Evolutionary conservation across 2,113 vertebrate species (phyloP), one percentile per base, ranked within the genome.

Genomic region (Rhinichthys klamathensis): DNA sequence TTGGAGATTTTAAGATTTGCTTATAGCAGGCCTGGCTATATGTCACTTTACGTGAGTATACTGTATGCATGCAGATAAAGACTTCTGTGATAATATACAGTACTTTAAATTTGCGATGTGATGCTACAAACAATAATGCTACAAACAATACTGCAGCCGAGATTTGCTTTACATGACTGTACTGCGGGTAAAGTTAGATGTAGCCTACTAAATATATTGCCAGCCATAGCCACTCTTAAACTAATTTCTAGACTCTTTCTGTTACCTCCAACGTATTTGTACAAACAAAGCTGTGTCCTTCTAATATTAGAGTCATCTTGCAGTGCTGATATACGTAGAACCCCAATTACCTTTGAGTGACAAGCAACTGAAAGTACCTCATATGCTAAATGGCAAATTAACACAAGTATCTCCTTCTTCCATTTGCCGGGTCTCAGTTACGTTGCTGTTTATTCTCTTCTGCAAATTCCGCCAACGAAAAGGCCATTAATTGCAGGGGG

Each of bases 401-500:
- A 89, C 80, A 82, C 76, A 46, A 70, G 54, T 38, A 32, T 83
- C 76, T 85, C 73, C 27, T 61, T 51, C 78, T 83, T 79, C 83
- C 73, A 88, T 87, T 74, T 84, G 58, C 82, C 82, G 85, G 81
- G 85, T 67, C 74, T 85, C 77, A 75, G 83, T 89, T 78, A 84
- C 21, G 63, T 84, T 89, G 88, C 75, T 87, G 75, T 76, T 89
- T 65, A 90, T 90, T 87, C 77, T 81, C 89, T 87, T 83, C 89
- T 74, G 87, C 87, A 93, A 91, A 94, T 93, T 88, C 91, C 77
- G 85, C 82, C 86, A 23, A 46, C 88, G 85, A 84, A 80, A 85
- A 89, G 38, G 87, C 85, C 84, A 92, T 94, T 94, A 94, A 93
- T 94, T 93, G 89, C 88, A 65, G 82, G 77, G 74, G 82, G 78